Base-by-base conservation (phyloP, 64 coral and sea anemone species). In the Montipora foliosa region DNA sequence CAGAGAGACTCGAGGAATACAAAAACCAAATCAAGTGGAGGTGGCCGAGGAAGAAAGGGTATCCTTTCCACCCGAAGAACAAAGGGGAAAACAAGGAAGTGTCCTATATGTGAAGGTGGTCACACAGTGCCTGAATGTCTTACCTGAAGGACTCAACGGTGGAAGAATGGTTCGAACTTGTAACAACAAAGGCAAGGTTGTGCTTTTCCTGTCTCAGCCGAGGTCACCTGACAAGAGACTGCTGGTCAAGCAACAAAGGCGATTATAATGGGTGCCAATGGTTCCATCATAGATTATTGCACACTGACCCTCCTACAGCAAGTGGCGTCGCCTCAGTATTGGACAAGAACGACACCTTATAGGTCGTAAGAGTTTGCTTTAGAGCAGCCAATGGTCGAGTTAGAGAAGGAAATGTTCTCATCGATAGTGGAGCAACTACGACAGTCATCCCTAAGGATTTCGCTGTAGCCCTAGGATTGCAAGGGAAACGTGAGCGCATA, bases 371-470 rank as follows among this genome's bases (percentile, higher is more conserved):
- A 91, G 90, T 83, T 13, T 45, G 60, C 8, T 91, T 91, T 66
- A 91, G 20, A 91, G n/a, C 79, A 22, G 17, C 57, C 22, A 91
- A 83, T 83, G 90, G 90, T 12, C 2, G 52, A 24, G 59, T 91
- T 68, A 24, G 22, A n/a, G 55, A 91, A 29, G 90, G 90, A 16
- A 91, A 83, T 52, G 79, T 83, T 67, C 79, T 91, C 29, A 49
- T 91, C 9, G 90, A 91, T 51, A 91, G 90, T 50, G 78, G 90
- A 49, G 90, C 90, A 12, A 66, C 58, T 21, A 91, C 90, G n/a
- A 91, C 90, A 3, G 78, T 82, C 17, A 91, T 91, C n/a, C 45
- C 47, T 47, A 71, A 83, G 22, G 89, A 49, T 16, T 71, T 29
- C 29, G 29, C 29, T 29, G 29, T 29, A 29, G 29, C 29, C 29